These are phyloP conservation scores for Megaceryle maxima DNA, from an alignment of 2,113 vertebrate genomes.

Conservation along the genomic window DNA sequence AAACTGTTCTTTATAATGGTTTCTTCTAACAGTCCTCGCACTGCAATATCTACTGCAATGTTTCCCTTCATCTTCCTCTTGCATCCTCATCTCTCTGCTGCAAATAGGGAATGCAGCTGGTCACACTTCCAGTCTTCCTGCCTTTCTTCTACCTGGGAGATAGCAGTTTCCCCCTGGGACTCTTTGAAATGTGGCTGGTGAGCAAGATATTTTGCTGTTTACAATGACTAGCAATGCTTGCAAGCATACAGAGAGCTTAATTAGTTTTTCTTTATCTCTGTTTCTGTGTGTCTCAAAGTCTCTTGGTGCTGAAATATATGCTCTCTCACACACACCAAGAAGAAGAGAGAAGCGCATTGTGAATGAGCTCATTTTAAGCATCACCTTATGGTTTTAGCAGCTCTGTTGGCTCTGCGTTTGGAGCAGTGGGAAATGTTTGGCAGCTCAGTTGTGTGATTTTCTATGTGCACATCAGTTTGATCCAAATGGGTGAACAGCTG, in stretches of 20 bases:
- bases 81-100: neutral
- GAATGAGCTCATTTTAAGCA: conserved; percentile 12
- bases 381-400: conserved; percentile 55
- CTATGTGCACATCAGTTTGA: conserved; percentile 27
- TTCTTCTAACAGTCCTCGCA: neutral
- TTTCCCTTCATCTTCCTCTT: neutral
- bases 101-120: neutral
- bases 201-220: conserved; percentile 41
- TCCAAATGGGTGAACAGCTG: conserved; percentile 70
- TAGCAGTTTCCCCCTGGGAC: neutral
- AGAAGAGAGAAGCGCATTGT: neutral
- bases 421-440: conserved; percentile 51
- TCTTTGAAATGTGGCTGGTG: conserved; percentile 9
- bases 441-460: conserved; percentile 14
- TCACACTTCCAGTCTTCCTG: neutral
- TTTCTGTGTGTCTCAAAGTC: neutral
- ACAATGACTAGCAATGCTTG: neutral
- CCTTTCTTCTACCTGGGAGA: neutral
- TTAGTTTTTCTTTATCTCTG: conserved; percentile 55
- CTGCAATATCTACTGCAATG: neutral
- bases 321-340: neutral
- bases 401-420: conserved; percentile 2
- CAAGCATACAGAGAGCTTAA: conserved; percentile 36
- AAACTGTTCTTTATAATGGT: neutral
- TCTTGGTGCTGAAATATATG: conserved; percentile 29